phyloP scores from a whole-genome alignment of 37 sponge, comb jelly and placozoan species.

The Oscarella lobularis region DNA sequence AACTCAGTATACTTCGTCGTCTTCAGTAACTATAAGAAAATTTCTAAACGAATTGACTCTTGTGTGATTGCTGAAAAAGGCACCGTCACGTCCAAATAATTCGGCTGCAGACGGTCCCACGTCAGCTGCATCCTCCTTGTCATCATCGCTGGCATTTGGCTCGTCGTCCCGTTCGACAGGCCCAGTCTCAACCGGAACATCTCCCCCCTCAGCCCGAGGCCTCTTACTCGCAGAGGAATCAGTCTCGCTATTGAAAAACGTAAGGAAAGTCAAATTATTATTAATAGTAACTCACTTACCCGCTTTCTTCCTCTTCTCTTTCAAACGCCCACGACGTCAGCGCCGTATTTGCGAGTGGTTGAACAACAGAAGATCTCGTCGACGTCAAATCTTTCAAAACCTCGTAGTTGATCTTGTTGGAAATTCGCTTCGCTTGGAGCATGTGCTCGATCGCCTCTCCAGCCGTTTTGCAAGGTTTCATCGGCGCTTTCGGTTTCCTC shows the following conservation, averaged over 20 bases:
- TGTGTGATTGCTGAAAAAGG: too few relatives aligned
- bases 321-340: background rate
- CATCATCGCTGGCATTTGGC: background rate
- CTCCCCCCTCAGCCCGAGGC: background rate
- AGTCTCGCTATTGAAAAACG: background rate
- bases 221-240: background rate
- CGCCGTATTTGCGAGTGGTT: too few relatives aligned
- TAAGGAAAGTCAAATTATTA: too few relatives aligned
- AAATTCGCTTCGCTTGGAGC: constrained; percentile 86
- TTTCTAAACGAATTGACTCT: too few relatives aligned
- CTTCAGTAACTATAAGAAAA: too few relatives aligned
- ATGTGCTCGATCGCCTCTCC: constrained; percentile 94
- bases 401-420: constrained; percentile 88
- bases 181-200: background rate
- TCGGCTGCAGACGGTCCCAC: too few relatives aligned
- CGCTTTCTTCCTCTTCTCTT: background rate
- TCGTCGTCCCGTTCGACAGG: background rate
- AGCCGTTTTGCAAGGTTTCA: constrained; percentile 38
- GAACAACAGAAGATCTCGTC: too few relatives aligned
- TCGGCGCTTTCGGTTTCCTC: background rate
- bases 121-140: background rate
- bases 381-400: constrained; percentile 48
- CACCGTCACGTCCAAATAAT: too few relatives aligned
- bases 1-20: too few relatives aligned
- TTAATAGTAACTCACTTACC: background rate